Evolutionary conservation across 2,113 vertebrate species (phyloP).

Genomic region (Pelodiscus sinensis): DNA sequence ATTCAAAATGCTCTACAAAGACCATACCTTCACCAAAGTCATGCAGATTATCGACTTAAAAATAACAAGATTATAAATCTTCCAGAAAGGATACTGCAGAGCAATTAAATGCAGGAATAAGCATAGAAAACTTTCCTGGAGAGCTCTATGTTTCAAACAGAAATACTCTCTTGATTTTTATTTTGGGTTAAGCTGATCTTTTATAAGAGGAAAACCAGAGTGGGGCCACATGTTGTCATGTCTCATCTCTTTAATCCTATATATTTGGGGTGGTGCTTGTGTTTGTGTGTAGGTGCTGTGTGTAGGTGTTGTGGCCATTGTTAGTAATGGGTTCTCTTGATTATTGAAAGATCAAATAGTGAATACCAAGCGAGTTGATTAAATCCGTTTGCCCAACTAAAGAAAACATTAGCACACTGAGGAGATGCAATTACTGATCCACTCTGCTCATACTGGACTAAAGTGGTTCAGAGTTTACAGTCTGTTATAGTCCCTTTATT

Average conservation of each 20-base stretch:
- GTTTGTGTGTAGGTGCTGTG: background rate
- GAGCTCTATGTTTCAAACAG: background rate
- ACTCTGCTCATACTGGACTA: background rate
- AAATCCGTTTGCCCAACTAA: background rate
- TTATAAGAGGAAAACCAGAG: background rate
- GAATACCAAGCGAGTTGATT: background rate
- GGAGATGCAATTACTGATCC: background rate
- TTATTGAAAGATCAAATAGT: background rate
- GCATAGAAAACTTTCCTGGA: background rate
- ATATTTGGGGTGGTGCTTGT: background rate
- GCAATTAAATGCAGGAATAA: background rate
- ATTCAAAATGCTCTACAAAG: background rate
- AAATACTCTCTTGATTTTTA: background rate
- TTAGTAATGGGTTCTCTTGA: background rate
- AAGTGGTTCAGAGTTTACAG: background rate
- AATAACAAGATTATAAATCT: background rate
- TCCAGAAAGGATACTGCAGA: background rate
- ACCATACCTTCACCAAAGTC: background rate
- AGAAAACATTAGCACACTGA: background rate
- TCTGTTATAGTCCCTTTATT: background rate
- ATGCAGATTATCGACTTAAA: background rate
- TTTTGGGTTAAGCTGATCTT: background rate
- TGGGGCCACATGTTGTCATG: fast-evolving
- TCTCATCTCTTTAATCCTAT: background rate
- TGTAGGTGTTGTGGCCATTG: background rate